phyloP scores from a whole-genome alignment of 2,888 invertebrate genomes.

The Drosophila setosimentum region DNA sequence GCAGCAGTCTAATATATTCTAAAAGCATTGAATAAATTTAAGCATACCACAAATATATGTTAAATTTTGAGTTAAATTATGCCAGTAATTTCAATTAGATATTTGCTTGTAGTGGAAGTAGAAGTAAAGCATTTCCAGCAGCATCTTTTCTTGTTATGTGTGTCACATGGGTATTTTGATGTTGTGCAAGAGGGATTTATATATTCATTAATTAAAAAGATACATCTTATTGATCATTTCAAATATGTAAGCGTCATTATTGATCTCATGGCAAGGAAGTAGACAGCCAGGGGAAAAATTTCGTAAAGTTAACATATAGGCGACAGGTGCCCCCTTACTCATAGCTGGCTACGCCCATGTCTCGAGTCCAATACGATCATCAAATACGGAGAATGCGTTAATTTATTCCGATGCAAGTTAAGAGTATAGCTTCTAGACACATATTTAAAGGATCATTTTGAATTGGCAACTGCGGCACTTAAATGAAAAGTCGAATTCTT shows the following conservation, averaged over 20 bases:
- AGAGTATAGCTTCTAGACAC: neutral
- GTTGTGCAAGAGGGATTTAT: neutral
- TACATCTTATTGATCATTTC: neutral
- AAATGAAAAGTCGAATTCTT: neutral
- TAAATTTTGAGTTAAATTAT: neutral
- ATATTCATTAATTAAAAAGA: neutral
- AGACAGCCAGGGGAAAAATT: neutral
- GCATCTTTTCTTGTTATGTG: too few relatives aligned
- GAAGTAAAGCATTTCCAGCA: too few relatives aligned
- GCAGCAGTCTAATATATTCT: neutral
- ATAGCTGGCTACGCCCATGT: neutral
- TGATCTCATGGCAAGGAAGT: neutral
- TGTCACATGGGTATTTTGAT: too few relatives aligned
- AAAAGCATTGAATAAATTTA: neutral
- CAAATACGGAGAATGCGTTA: neutral
- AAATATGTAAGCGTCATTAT: neutral
- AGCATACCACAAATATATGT: too few relatives aligned
- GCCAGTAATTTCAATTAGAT: neutral
- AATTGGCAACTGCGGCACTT: neutral
- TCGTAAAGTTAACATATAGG: neutral
- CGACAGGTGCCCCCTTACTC: neutral
- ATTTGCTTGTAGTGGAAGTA: neutral
- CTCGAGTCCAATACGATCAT: neutral
- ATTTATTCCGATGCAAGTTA: neutral
- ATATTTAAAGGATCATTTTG: neutral